Evolutionary conservation across 2,888 invertebrate genomes (phyloP), one percentile per base, ranked within the genome.

Genomic region (Drosophila anomalata): DNA sequence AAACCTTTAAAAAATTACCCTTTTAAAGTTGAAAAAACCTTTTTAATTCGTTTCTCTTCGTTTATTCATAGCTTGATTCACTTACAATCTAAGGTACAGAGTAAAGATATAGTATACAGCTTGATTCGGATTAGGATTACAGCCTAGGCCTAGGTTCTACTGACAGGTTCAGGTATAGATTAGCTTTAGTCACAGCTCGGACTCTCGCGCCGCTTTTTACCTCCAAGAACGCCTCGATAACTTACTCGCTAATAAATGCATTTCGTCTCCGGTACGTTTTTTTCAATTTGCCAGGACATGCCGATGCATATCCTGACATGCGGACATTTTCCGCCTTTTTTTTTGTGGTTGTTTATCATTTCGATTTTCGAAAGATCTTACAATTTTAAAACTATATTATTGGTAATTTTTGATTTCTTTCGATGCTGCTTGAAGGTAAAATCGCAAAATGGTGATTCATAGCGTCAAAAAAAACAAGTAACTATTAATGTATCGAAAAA

Each of bases 241-340:
- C 75, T 86, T 83, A 84, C 52, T 50, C 9, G 73, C 84, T 90
- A 90, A 86, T 91, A 91, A 91, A 91, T 91, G 90, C 90, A 90
- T 88, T 90, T 87, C 65, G 87, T 77, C 85, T 89, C 90, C 85
- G 89, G 89, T 90, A 91, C 91, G 87, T 89, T 73, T 76, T 73
- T 76, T 68, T 36, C n/a, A 7, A 36, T 36, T n/a, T 14, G 29
- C 29, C 29, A 29, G 29, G 29, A 29, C 29, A 36, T 3, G 33
- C 12, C 36, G 7, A 7, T 6, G 7, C n/a, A n/a, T 14, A 6
- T 7, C 36, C n/a, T 2, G 36, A n/a, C 36, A 36, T n/a, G 36
- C 36, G 72, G 52, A 65, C 61, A 39, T 44, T 3, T 47, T 3
- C 29, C 29, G 33, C 51, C 53, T 36, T 51, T 41, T 60, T 17